phyloP scores from a whole-genome alignment of 1,140 invertebrate genomes.

The Amyelois transitella region DNA sequence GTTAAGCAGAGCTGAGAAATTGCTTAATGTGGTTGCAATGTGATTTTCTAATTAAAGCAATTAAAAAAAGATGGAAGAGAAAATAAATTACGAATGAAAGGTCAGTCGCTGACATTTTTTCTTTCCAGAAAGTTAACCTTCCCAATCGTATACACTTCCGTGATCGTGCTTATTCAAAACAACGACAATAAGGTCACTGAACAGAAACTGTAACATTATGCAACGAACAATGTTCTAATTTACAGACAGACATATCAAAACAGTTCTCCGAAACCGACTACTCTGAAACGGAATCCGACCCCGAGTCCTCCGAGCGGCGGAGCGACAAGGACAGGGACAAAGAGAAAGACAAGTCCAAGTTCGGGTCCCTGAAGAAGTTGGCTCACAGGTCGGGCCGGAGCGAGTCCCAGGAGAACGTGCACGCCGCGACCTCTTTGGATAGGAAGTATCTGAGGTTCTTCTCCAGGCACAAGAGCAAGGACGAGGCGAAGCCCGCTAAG shows the following conservation, averaged over 20 bases:
- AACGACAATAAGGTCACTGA: too few species aligned
- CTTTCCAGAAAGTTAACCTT: too few species aligned
- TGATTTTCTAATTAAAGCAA: too few species aligned
- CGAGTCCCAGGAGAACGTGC: slow-evolving; percentile 72
- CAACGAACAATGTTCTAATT: slow-evolving; percentile 28
- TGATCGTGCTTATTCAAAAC: too few species aligned
- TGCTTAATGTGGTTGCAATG: too few species aligned
- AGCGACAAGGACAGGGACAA: slow-evolving; percentile 33
- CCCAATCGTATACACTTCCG: too few species aligned
- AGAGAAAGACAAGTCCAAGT: slow-evolving; percentile 64
- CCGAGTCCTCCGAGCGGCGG: slow-evolving; percentile 26
- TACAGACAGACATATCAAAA: slow-evolving; percentile 50
- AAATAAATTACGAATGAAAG: too few species aligned
- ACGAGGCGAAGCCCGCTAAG: slow-evolving; percentile 46
- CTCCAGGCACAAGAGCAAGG: slow-evolving; percentile 48
- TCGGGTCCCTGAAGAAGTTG: slow-evolving; percentile 56
- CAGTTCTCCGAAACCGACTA: slow-evolving; percentile 90
- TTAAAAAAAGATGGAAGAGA: too few species aligned
- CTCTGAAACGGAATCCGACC: slow-evolving; percentile 76
- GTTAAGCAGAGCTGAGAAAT: too few species aligned
- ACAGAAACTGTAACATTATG: too few species aligned
- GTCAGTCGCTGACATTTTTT: too few species aligned
- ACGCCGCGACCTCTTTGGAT: slow-evolving; percentile 80
- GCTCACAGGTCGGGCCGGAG: slow-evolving; percentile 40
- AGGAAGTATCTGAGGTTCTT: slow-evolving; percentile 80